Evolutionary conservation across 2,888 invertebrate species (phyloP).

Genomic region (Escarpia spicata): DNA sequence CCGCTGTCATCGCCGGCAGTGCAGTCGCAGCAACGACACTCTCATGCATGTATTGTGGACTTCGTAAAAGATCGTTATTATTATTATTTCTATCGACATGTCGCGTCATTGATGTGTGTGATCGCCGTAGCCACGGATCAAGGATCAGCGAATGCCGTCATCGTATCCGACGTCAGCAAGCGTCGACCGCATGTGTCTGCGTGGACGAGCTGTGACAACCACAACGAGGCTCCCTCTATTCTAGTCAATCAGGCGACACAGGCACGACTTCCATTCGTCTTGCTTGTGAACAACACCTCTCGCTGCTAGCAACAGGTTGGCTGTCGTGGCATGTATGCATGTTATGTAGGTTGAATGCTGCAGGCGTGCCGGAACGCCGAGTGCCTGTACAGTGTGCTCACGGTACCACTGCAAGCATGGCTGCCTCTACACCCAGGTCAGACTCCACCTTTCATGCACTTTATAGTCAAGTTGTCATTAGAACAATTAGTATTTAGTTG

Average conservation of each 20-base stretch:
- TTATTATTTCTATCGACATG: slow-evolving; percentile 16
- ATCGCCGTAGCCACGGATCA: not conserved
- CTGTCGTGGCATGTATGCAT: slow-evolving; percentile 10
- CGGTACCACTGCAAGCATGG: not conserved
- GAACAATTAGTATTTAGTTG: not conserved
- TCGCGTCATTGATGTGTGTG: not conserved
- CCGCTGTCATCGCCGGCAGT: not conserved
- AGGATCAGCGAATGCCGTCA: not conserved
- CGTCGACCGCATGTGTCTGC: not conserved
- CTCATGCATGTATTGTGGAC: slow-evolving; percentile 6
- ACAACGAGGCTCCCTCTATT: not conserved
- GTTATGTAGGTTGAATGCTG: not conserved
- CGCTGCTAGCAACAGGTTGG: slow-evolving; percentile 8
- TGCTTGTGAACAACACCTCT: not conserved
- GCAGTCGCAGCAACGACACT: not conserved
- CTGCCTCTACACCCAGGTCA: slow-evolving; percentile 13
- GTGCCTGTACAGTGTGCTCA: not conserved
- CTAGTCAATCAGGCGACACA: not conserved
- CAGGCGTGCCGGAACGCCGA: not conserved
- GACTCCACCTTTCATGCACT: not conserved
- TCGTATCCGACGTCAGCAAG: not conserved
- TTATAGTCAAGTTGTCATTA: slow-evolving; percentile 16
- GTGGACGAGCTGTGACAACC: slow-evolving; percentile 3
- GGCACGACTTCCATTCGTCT: not conserved
- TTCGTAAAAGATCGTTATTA: not conserved